phyloP scores from a whole-genome alignment of 2,113 vertebrate genomes.

The Dipodomys ordii region DNA sequence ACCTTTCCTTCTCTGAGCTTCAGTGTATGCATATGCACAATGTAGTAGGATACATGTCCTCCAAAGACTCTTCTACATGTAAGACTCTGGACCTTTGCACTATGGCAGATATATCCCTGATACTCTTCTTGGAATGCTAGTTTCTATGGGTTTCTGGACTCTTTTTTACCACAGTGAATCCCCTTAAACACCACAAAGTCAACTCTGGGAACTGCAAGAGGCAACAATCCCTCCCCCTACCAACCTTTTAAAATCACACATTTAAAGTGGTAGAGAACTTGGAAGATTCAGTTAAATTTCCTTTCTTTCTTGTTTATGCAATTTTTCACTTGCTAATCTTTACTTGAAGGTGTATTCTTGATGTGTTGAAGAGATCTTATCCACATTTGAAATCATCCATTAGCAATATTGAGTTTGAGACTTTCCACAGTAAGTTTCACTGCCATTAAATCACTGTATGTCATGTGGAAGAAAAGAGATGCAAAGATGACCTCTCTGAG shows the following conservation, averaged over 20 bases:
- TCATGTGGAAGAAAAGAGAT: neutral
- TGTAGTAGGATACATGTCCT: neutral
- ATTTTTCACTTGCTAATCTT: slow-evolving; percentile 65
- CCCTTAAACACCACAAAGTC: neutral
- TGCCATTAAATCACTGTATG: neutral
- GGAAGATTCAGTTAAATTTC: slow-evolving; percentile 53
- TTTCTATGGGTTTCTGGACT: neutral
- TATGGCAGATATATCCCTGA: neutral
- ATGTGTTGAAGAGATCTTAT: slow-evolving; percentile 60
- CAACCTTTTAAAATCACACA: slow-evolving; percentile 61
- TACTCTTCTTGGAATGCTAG: neutral
- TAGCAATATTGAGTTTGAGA: slow-evolving; percentile 24
- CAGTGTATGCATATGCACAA: neutral
- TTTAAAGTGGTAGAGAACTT: slow-evolving; percentile 65
- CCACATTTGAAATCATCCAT: slow-evolving; percentile 37
- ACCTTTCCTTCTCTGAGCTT: neutral
- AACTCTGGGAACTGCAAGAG: neutral
- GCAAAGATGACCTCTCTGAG: neutral
- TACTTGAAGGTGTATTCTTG: slow-evolving; percentile 53
- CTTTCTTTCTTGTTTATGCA: slow-evolving; percentile 55
- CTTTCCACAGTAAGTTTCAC: slow-evolving; percentile 54
- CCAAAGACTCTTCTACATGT: neutral
- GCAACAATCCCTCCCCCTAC: neutral
- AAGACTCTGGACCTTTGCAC: neutral
- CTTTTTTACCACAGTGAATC: neutral